Evolutionary conservation across 2,797 vertebrate genomes (phyloP), one percentile per base, ranked within the genome.

Genomic region (Morus bassanus): DNA sequence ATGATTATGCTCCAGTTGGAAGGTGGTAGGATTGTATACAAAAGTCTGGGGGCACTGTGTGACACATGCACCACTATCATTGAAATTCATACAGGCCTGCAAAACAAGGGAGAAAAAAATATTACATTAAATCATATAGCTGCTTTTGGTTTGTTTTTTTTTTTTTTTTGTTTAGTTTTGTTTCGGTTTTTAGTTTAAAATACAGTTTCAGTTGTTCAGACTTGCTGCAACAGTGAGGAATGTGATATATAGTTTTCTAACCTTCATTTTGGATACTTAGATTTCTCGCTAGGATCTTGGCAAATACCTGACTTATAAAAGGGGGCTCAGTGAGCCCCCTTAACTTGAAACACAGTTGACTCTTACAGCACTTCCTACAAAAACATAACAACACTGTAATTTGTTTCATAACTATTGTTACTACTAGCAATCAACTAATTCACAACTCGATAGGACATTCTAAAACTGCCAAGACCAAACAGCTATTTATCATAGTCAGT

Each of bases 1-100:
- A 74, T 99, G 99, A 60, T 99, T 99, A 96, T 99, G 99, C 67
- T 99, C 99, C 97, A 99, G 97, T 45, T 99, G 99, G 97, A 99
- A 99, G 61, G 99, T 99, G 83, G 98, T 99, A 35, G 99, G 99
- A 96, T 99, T 99, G 98, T 99, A 99, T 54, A 99, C 98, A 22
- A 99, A 99, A 10, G 99, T 99, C 97, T 99, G 99, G 30, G 99
- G 99, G 89, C 99, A 99, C 95, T 99, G 99, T 1, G 99, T 99
- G 93, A 99, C 99, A 93, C 99, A 99, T 1, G 99, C 99, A 18
- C 99, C 99, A 4, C 99, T 99, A 97, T 99, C 99, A 80, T 99
- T 99, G 97, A 99, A 99, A 97, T 99, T 99, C 97, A 99, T 99
- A 81, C 99, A 99, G 68, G 99, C 99, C 99, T 99, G 97, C 41